phyloP scores from a whole-genome alignment of 2,797 vertebrate species.

The Eulemur albifrons region DNA sequence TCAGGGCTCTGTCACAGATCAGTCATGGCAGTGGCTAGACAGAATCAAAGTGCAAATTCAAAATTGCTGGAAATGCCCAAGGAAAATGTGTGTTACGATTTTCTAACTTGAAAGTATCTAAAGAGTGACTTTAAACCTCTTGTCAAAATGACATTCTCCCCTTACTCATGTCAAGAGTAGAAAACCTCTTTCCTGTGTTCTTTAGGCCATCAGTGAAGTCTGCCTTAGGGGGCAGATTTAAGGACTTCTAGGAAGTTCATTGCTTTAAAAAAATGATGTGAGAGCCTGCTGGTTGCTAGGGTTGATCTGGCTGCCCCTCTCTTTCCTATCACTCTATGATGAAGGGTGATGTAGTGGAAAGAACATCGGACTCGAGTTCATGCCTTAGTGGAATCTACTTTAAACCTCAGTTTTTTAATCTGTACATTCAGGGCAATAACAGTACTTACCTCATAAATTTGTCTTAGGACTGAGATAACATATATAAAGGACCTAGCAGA shows the following conservation, averaged over 20 bases:
- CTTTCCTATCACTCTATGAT: slow-evolving; percentile 13
- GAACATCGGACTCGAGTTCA: background rate
- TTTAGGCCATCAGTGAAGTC: slow-evolving; percentile 17
- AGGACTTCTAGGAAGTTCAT: background rate
- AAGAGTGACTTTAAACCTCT: slow-evolving; percentile 5
- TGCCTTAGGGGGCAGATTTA: background rate
- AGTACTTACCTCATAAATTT: background rate
- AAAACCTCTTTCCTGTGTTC: background rate
- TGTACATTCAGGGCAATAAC: background rate
- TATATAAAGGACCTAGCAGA: background rate
- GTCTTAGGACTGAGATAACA: slow-evolving; percentile 35
- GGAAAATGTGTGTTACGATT: slow-evolving; percentile 25
- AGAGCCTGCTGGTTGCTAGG: slow-evolving; percentile 22
- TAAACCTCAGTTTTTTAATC: slow-evolving; percentile 11
- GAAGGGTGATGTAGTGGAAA: background rate
- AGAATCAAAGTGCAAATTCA: background rate
- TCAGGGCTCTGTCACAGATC: background rate
- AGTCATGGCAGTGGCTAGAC: background rate
- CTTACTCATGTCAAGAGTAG: background rate
- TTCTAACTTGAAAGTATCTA: background rate
- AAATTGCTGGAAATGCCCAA: slow-evolving; percentile 6
- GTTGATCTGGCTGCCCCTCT: background rate
- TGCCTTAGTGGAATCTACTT: slow-evolving; percentile 5
- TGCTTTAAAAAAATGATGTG: slow-evolving; percentile 25
- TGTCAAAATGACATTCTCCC: slow-evolving; percentile 1